Percentiles rank a stretch among this genome's conserved stretches.
phyloP scores from a whole-genome alignment of 1,140 invertebrate species.

The Ganaspis sp. region DNA sequence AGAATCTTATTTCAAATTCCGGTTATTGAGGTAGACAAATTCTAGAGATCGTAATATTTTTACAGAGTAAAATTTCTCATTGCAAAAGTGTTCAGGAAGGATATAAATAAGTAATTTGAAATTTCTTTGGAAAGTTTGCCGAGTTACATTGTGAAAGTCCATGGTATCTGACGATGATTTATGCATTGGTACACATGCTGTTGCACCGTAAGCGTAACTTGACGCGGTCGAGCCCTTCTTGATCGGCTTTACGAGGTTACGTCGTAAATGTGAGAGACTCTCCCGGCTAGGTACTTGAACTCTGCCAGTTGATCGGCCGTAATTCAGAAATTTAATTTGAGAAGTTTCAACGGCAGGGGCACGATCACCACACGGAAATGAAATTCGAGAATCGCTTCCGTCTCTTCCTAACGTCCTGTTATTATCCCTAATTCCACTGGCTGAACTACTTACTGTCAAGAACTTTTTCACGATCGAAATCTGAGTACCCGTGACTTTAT shows the following conservation, averaged over 20 bases:
- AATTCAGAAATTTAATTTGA: constrained; percentile 66
- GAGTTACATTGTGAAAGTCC: background rate
- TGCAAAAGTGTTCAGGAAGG: background rate
- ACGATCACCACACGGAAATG: constrained; percentile 56
- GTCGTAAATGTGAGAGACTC: constrained; percentile 11
- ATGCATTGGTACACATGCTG: constrained; percentile 8
- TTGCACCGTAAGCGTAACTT: background rate
- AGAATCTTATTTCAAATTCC: no score
- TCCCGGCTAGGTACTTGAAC: constrained; percentile 6
- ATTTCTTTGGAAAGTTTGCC: background rate
- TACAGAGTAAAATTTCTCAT: background rate
- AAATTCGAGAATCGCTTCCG: constrained; percentile 52
- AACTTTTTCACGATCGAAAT: constrained; percentile 16
- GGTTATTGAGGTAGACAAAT: no score
- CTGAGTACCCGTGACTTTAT: background rate
- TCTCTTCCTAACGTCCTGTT: constrained; percentile 20
- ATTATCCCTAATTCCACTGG: constrained; percentile 12
- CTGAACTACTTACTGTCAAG: constrained; percentile 11
- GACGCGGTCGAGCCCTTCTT: background rate
- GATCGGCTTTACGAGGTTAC: background rate
- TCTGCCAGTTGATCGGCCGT: constrained; percentile 53
- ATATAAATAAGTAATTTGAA: background rate
- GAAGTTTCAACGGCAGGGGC: constrained; percentile 51
- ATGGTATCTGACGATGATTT: constrained; percentile 4
- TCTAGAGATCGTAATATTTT: background rate